Evolutionary conservation across 2,888 invertebrate species (phyloP).

Genomic region (Lochmaea capreae): DNA sequence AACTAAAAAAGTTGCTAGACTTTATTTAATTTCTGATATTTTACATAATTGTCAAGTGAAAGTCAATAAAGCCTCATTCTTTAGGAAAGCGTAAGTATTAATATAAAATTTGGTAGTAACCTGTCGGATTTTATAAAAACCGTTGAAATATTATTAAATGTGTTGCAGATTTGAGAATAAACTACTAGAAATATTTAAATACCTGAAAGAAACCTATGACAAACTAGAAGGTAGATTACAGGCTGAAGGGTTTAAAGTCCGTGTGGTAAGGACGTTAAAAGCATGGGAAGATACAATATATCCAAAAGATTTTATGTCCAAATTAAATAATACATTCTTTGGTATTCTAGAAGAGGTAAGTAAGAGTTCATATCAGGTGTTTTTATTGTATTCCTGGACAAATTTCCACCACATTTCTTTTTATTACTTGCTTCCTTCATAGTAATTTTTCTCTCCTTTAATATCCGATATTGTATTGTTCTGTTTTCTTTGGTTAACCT

Average conservation of each 20-base stretch:
- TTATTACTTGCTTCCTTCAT: no score
- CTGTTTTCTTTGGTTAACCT: no score
- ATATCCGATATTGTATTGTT: no score
- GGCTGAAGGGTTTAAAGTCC: slow-evolving; percentile 95
- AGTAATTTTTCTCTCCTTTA: no score
- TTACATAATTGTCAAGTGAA: slow-evolving; percentile 97
- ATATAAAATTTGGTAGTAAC: not conserved
- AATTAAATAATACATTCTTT: slow-evolving; percentile 89
- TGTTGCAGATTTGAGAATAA: slow-evolving; percentile 82
- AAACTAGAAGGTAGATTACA: slow-evolving; percentile 85
- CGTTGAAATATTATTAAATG: not conserved
- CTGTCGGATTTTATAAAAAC: not conserved
- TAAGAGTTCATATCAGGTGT: not conserved
- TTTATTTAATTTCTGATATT: slow-evolving; percentile 97
- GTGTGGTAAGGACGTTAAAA: slow-evolving; percentile 89
- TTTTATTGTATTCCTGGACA: not conserved
- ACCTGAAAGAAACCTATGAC: slow-evolving; percentile 78
- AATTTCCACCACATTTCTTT: no score
- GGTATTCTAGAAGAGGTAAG: slow-evolving; percentile 72
- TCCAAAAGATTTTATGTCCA: slow-evolving; percentile 90
- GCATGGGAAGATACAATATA: slow-evolving; percentile 99
- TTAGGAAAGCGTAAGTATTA: slow-evolving; percentile 80
- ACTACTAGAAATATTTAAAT: slow-evolving; percentile 80
- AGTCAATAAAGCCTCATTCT: slow-evolving; percentile 95
- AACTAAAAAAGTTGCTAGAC: slow-evolving; percentile 89